phyloP scores from a whole-genome alignment of 2,888 invertebrate genomes.

The Campoplex nolae region DNA sequence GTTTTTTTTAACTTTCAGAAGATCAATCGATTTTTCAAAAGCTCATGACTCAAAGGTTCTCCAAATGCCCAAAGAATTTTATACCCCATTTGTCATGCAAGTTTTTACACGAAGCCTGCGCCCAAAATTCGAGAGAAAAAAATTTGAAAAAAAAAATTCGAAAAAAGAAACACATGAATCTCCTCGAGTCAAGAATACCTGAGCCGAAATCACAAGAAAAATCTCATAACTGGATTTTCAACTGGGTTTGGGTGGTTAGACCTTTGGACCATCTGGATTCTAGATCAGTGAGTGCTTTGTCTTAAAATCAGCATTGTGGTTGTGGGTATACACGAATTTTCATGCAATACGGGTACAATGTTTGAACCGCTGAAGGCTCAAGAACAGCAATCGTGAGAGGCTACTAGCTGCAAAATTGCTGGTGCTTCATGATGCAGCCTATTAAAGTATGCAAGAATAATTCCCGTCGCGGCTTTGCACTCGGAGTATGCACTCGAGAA shows the following conservation, averaged over 20 bases:
- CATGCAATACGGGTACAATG: slow-evolving; percentile 73
- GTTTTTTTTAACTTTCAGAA: neutral
- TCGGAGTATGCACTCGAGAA: slow-evolving; percentile 35
- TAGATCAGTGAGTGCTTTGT: slow-evolving; percentile 73
- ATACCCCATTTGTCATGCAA: neutral
- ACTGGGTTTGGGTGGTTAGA: slow-evolving; percentile 23
- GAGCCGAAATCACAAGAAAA: slow-evolving; percentile 30
- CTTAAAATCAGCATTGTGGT: slow-evolving; percentile 63
- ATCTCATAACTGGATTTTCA: slow-evolving; percentile 64
- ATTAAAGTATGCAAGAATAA: slow-evolving; percentile 65
- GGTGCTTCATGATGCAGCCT: slow-evolving; percentile 50
- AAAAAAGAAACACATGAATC: neutral
- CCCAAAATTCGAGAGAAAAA: neutral
- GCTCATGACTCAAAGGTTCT: neutral
- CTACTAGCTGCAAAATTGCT: slow-evolving; percentile 21
- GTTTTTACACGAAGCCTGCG: neutral
- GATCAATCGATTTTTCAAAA: neutral
- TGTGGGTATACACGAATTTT: slow-evolving; percentile 51
- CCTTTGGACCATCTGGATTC: slow-evolving; percentile 46
- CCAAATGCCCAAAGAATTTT: neutral
- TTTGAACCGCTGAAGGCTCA: slow-evolving; percentile 37
- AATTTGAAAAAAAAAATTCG: neutral
- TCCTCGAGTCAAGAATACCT: neutral
- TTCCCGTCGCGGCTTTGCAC: slow-evolving; percentile 54
- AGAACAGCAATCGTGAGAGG: slow-evolving; percentile 52